Base-by-base conservation (phyloP, 2,797 vertebrate genomes). In the Notolabrus celidotus region DNA sequence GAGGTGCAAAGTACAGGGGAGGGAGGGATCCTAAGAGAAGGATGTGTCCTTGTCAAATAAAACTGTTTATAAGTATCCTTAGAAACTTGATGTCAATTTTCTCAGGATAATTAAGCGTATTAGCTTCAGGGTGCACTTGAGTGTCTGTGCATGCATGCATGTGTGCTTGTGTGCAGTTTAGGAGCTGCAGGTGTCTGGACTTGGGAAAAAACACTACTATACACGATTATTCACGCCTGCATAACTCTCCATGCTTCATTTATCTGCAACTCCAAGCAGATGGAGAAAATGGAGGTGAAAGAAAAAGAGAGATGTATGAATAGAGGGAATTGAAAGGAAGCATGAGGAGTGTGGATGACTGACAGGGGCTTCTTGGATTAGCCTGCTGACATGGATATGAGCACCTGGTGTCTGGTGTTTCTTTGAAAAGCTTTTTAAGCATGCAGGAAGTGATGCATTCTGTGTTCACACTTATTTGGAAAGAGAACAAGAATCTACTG, bases 111-210 rank as follows among this genome's bases (percentile, higher is more conserved):
- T 75, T 71, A 54, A 68, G 43, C 62, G 45, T 10, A 31, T 76
- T 71, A 22, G 68, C 45, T 66, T 23, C 42, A 22, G 46, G 58
- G 11, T 52, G 47, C 10, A 11, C 78, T 54, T 50, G 27, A 59
- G 15, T 14, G 25, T 14, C 71, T 57, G 27, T 73, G 20, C 50
- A 47, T 17, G 20, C 50, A 47, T 17, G 33, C 31, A 17, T 45
- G 49, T 63, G 46, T 60, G 15, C 77, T 43, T 76, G 45, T 46
- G 39, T 58, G 71, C 47, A 50, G n/a, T 82, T 71, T 59, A 70
- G 57, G 49, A 71, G 56, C 29, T 31, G 71, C 74, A 82, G 83
- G 65, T 84, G 79, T 67, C 62, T 69, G 61, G 31, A 23, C n/a
- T 27, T 12, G 39, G 20, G n/a, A n/a, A 61, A 17, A 61, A 29